Percentiles rank a stretch among this genome's conserved stretches.
phyloP scores from a whole-genome alignment of 2,113 vertebrate species.

The Cebus imitator region DNA sequence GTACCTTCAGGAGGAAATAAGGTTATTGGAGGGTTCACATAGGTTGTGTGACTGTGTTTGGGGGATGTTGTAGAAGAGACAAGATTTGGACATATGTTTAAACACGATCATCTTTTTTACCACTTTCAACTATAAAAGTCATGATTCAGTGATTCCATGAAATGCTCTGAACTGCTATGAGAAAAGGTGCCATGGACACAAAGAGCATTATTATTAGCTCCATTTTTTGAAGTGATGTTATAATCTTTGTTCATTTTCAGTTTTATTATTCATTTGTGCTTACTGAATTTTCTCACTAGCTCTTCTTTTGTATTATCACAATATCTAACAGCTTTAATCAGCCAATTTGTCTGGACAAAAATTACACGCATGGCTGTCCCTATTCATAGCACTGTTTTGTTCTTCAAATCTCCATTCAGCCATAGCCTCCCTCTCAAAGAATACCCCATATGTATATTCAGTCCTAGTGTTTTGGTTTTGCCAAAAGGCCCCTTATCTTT shows the following conservation, averaged over 20 bases:
- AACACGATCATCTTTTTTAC: not conserved
- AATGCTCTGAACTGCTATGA: constrained; percentile 27
- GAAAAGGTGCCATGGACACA: constrained; percentile 10
- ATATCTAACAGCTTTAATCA: constrained; percentile 69
- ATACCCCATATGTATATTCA: constrained; percentile 18
- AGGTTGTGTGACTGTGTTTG: not conserved
- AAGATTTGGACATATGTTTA: not conserved
- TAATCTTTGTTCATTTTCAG: constrained; percentile 72
- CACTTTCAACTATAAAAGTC: constrained; percentile 16
- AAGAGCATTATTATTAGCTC: constrained; percentile 33
- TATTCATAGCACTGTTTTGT: constrained; percentile 66
- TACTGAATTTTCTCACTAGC: constrained; percentile 64
- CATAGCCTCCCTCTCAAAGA: constrained; percentile 27
- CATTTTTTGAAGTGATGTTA: constrained; percentile 54
- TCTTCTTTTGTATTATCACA: constrained; percentile 53
- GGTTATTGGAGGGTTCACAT: not conserved
- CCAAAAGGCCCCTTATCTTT: constrained; percentile 65
- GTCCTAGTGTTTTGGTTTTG: constrained; percentile 43
- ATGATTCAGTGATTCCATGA: constrained; percentile 60
- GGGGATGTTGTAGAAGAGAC: not conserved
- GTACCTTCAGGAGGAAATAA: not conserved
- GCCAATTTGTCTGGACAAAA: constrained; percentile 72
- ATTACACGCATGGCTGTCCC: constrained; percentile 58
- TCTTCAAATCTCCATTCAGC: constrained; percentile 63
- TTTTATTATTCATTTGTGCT: constrained; percentile 59